Percentiles rank a stretch among this genome's conserved stretches.
phyloP scores from a whole-genome alignment of 2,888 invertebrate species.

The Ichneumon xanthorius region DNA sequence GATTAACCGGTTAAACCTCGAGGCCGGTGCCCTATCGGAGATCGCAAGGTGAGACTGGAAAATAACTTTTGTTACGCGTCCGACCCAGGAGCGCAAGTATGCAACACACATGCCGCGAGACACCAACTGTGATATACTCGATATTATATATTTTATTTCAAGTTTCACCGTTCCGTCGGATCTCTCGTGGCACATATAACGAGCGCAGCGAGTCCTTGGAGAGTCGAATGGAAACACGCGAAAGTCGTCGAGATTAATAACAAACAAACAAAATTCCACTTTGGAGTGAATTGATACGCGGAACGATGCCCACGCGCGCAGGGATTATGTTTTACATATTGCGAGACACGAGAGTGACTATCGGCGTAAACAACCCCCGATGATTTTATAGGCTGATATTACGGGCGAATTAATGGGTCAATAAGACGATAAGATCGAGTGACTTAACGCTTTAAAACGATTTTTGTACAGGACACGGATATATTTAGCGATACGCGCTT shows the following conservation, averaged over 20 bases:
- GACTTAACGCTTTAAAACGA: not conserved
- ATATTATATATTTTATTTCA: constrained; percentile 37
- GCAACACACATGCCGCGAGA: constrained; percentile 7
- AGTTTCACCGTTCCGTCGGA: constrained; percentile 17
- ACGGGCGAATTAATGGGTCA: not conserved
- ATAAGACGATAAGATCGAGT: not conserved
- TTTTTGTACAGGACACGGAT: not conserved
- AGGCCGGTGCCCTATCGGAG: not conserved
- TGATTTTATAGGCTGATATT: not conserved
- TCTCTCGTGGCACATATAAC: constrained; percentile 22
- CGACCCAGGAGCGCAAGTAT: not conserved
- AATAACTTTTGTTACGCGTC: constrained; percentile 40
- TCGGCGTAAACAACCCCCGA: not conserved
- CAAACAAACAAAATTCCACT: constrained; percentile 31
- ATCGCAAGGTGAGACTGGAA: constrained; percentile 25
- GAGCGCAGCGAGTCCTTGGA: not conserved
- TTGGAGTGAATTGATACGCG: constrained; percentile 51
- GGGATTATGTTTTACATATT: constrained; percentile 17
- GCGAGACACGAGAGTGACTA: constrained; percentile 14
- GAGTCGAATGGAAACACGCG: constrained; percentile 50
- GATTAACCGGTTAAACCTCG: constrained; percentile 42
- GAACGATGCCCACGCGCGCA: constrained; percentile 47
- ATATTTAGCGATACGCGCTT: not conserved
- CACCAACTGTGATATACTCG: constrained; percentile 25
- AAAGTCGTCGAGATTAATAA: constrained; percentile 52